Percentiles rank a stretch among this genome's conserved stretches.
Conservation (phyloP, 1,140 invertebrate genomes). For the Yoshiicerus persimilis region DNA sequence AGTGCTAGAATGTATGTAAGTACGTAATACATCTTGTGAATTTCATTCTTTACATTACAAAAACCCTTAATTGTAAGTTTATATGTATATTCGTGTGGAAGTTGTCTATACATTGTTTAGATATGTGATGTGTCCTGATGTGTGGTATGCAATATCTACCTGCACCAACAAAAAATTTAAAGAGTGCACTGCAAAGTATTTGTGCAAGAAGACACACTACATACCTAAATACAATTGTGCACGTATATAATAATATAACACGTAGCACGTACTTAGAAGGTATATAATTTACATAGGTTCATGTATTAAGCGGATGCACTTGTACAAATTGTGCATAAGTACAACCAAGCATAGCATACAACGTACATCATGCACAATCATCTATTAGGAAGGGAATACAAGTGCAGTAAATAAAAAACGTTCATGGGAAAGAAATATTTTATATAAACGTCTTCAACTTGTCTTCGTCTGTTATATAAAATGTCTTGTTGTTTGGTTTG, state of each 20-base stretch:
- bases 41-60: background rate
- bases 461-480: background rate
- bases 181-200: background rate
- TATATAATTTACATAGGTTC: too few species aligned
- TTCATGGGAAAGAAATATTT: background rate
- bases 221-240: background rate
- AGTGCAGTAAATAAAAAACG: background rate
- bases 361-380: too few species aligned
- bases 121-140: too few species aligned
- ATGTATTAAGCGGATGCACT: background rate
- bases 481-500: background rate
- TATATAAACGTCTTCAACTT: background rate
- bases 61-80: background rate
- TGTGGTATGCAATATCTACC: background rate
- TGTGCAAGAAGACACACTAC: background rate
- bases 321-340: too few species aligned
- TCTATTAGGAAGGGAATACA: background rate
- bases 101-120: too few species aligned
- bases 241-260: too few species aligned
- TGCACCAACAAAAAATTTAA: background rate
- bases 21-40: background rate
- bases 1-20: too few species aligned
- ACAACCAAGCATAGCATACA: too few species aligned
- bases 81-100: background rate
- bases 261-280: too few species aligned